Percentiles rank a stretch among this genome's conserved stretches.
Evolutionary conservation across 92 coral and sea anemone species (phyloP).

Genomic region (Palythoa caribaeorum): DNA sequence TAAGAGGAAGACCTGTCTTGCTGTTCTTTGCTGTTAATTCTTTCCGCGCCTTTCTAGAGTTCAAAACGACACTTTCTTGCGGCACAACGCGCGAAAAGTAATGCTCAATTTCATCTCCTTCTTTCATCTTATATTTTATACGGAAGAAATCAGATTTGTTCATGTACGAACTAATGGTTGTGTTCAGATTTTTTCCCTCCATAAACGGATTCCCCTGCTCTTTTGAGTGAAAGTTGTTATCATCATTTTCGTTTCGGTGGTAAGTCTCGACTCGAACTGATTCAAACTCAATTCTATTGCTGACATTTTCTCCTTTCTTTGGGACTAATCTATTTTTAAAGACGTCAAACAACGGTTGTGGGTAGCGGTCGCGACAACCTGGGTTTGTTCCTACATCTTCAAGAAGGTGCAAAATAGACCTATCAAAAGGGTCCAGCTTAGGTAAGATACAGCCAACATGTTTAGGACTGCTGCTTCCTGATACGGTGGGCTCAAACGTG

Average conservation of each 20-base stretch:
- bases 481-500: constrained; percentile 26
- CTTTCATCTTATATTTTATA: constrained; percentile 59
- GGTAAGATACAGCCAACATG: constrained; percentile 70
- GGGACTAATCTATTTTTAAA: constrained; percentile 72
- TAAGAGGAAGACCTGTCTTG: constrained; percentile 48
- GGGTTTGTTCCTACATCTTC: constrained; percentile 78
- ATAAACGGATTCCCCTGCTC: constrained; percentile 55
- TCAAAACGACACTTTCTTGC: constrained; percentile 28
- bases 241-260: constrained; percentile 65
- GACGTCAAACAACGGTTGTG: constrained; percentile 74
- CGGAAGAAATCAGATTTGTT: constrained; percentile 76
- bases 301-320: constrained; percentile 32
- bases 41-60: constrained; percentile 24
- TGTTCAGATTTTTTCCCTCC: neutral
- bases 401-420: constrained; percentile 70
- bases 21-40: neutral
- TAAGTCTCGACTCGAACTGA: constrained; percentile 68
- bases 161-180: constrained; percentile 50
- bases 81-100: constrained; percentile 77
- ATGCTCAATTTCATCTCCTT: constrained; percentile 36
- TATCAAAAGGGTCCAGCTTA: constrained; percentile 81
- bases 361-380: constrained; percentile 68
- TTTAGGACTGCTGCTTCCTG: neutral
- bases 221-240: constrained; percentile 27
- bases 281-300: constrained; percentile 23